A percentile compares a stretch with the other conserved stretches of the same genome.
Evolutionary conservation across 1,140 invertebrate species (phyloP).

Genomic region (Drosophila auraria): DNA sequence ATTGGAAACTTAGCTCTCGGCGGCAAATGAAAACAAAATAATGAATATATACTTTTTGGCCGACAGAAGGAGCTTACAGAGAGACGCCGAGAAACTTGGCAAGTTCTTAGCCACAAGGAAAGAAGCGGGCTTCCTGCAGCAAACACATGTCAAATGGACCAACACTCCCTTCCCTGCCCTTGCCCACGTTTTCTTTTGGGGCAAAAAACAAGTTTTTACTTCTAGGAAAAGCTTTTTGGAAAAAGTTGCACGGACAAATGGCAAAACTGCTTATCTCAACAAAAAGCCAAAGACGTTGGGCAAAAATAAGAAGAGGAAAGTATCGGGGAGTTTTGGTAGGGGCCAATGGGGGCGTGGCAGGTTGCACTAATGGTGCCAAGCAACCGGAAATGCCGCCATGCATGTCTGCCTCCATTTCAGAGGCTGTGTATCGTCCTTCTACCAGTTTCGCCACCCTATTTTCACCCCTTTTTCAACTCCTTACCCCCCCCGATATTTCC

Average conservation of each 20-base stretch:
- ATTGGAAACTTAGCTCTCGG: slow-evolving; percentile 66
- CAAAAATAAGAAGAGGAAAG: slow-evolving; percentile 23
- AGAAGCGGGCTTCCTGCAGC: slow-evolving; percentile 52
- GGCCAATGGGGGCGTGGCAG: slow-evolving; percentile 62
- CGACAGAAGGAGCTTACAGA: slow-evolving; percentile 43
- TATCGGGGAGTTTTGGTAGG: slow-evolving; percentile 1
- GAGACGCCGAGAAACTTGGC: slow-evolving; percentile 72
- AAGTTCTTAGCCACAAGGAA: slow-evolving; percentile 64
- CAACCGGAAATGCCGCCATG: slow-evolving; percentile 82
- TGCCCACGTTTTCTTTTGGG: background rate
- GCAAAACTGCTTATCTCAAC: slow-evolving; percentile 80
- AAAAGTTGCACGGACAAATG: slow-evolving; percentile 43
- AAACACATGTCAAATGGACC: slow-evolving; percentile 76
- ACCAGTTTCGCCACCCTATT: slow-evolving; percentile 1
- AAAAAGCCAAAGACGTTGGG: slow-evolving; percentile 67
- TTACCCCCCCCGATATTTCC: background rate
- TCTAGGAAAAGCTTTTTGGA: slow-evolving; percentile 52
- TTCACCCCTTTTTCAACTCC: background rate
- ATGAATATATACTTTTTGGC: slow-evolving; percentile 73
- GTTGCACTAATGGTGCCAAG: slow-evolving; percentile 81
- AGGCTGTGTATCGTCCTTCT: slow-evolving; percentile 67
- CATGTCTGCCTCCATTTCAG: slow-evolving; percentile 78
- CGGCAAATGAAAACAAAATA: slow-evolving; percentile 78
- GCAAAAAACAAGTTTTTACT: slow-evolving; percentile 79
- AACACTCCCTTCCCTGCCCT: background rate